These are phyloP conservation scores for Okapia johnstoni DNA, from an alignment of 2,113 vertebrate genomes.

Conservation along the genomic window DNA sequence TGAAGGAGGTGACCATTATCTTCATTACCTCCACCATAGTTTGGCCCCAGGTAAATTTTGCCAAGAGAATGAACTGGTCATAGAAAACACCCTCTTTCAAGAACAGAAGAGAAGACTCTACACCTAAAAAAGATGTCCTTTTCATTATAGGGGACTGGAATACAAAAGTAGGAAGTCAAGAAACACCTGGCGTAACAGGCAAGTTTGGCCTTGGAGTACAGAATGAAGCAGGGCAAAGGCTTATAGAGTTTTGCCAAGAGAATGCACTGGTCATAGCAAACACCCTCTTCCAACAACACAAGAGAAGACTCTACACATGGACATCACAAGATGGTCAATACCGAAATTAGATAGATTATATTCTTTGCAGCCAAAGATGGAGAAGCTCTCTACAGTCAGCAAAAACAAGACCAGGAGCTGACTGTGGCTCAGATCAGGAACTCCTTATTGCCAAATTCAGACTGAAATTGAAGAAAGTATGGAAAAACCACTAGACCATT, in stretches of 20 bases:
- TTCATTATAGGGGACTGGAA: no score
- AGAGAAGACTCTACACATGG: neutral
- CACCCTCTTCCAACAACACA: neutral
- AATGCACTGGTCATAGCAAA: neutral
- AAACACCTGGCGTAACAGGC: no score
- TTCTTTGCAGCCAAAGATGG: neutral
- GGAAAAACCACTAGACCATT: neutral
- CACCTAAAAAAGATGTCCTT: no score
- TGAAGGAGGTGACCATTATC: neutral
- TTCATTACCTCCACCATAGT: neutral
- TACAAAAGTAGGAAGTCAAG: no score
- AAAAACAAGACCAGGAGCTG: neutral
- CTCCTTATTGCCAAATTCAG: neutral
- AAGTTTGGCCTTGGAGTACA: no score
- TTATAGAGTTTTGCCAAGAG: neutral
- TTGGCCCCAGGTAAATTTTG: neutral
- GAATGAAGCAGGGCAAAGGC: no score
- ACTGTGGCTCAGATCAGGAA: neutral
- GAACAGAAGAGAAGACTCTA: neutral
- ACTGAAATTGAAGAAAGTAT: neutral
- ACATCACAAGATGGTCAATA: neutral
- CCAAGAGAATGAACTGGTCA: neutral
- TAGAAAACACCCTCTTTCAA: neutral
- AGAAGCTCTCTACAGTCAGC: neutral
- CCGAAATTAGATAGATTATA: neutral